Evolutionary conservation across 2,113 vertebrate species (phyloP).

Genomic region (Acrocephalus kingi): DNA sequence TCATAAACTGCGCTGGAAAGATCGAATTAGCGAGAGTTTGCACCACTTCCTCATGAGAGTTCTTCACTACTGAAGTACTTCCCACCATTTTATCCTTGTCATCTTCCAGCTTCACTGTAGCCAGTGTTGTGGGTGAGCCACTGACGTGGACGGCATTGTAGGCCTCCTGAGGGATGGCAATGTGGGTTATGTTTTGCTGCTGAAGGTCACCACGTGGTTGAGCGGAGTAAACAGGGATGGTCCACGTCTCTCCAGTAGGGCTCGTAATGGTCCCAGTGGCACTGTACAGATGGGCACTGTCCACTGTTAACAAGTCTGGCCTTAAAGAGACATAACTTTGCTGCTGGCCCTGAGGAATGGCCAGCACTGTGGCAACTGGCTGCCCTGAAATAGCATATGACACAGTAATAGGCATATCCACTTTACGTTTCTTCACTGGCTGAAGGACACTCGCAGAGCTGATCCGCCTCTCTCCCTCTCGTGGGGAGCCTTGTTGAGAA

Average conservation of each 20-base stretch:
- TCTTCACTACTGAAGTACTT: conserved; percentile 80
- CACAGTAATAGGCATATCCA: conserved; percentile 95
- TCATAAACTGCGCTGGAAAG: conserved; percentile 99
- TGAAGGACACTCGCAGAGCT: conserved; percentile 90
- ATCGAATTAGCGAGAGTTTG: conserved; percentile 92
- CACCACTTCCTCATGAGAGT: conserved; percentile 94
- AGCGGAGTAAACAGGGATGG: conserved; percentile 96
- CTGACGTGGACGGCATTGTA: conserved; percentile 93
- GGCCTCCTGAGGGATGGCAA: conserved; percentile 96
- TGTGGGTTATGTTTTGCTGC: conserved; percentile 96
- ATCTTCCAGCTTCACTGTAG: conserved; percentile 85
- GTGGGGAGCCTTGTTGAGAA: conserved; percentile 84
- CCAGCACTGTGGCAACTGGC: conserved; percentile 94
- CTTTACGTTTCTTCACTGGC: conserved; percentile 98
- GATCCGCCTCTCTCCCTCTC: conserved; percentile 88
- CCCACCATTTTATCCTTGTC: conserved; percentile 92
- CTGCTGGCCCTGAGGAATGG: conserved; percentile 96
- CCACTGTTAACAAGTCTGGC: conserved; percentile 96
- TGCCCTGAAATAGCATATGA: conserved; percentile 96
- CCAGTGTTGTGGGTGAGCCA: conserved; percentile 78
- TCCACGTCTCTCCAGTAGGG: conserved; percentile 98
- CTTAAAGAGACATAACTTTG: conserved; percentile 96
- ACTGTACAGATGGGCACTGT: conserved; percentile 96
- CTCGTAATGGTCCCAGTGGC: conserved; percentile 98
- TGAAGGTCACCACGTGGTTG: conserved; percentile 87